Evolutionary conservation across 1,140 invertebrate genomes (phyloP).

Genomic region (Drosophila hydei): DNA sequence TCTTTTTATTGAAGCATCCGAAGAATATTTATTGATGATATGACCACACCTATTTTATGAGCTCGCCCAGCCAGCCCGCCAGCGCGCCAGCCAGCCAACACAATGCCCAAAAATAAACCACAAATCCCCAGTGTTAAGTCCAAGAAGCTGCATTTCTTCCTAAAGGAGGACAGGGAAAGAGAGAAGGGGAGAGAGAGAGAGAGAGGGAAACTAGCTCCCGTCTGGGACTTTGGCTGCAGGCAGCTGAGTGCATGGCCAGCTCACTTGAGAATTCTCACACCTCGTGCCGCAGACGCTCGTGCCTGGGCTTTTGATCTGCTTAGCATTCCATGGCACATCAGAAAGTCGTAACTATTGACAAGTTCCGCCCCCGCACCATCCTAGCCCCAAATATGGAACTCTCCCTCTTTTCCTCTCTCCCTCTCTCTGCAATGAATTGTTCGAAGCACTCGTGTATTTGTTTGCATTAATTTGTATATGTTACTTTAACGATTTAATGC

Average conservation of each 20-base stretch:
- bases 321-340: slow-evolving; percentile 78
- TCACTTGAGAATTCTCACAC: slow-evolving; percentile 79
- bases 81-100: slow-evolving; percentile 8
- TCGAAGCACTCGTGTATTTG: slow-evolving; percentile 61
- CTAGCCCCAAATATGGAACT: not conserved
- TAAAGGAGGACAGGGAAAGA: not conserved
- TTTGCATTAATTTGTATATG: slow-evolving; percentile 81
- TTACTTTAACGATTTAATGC: slow-evolving; percentile 78
- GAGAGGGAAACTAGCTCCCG: not conserved
- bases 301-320: slow-evolving; percentile 74
- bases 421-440: slow-evolving; percentile 6
- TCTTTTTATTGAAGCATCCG: slow-evolving; percentile 72
- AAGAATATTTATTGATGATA: slow-evolving; percentile 76
- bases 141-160: slow-evolving; percentile 46
- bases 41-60: slow-evolving; percentile 79
- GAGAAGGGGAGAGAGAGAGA: not conserved
- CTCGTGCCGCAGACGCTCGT: slow-evolving; percentile 56
- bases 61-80: slow-evolving; percentile 26
- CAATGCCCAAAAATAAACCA: slow-evolving; percentile 67
- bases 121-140: slow-evolving; percentile 73
- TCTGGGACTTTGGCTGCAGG: slow-evolving; percentile 22
- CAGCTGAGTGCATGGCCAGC: slow-evolving; percentile 58
- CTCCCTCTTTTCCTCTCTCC: too few relatives aligned
- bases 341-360: slow-evolving; percentile 77
- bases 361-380: slow-evolving; percentile 45